Base-by-base conservation (phyloP, 2,113 vertebrate genomes). In the Bubalus kerabau region DNA sequence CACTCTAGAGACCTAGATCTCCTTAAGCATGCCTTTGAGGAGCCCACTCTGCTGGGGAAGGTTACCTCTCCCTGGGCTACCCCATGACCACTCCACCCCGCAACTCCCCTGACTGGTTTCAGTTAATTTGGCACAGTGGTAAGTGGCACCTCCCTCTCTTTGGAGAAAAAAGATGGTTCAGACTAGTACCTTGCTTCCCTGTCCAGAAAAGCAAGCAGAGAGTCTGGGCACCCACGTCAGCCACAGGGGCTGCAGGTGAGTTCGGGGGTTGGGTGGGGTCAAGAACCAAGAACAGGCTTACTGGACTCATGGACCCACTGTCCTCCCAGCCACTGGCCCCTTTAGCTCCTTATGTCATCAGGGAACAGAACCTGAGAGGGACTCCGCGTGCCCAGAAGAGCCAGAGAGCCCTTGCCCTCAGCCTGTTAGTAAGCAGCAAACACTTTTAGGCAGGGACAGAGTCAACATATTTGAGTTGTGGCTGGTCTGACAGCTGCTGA, bases 401-500 rank as follows among this genome's bases (percentile, higher is more conserved):
- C 0, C 1, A 6, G 14, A 2, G n/a, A 57, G 46, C 3, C 36
- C 91, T 89, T 43, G 12, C 78, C 28, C 32, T 4, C 1, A 7
- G 91, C 17, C 87, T 26, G 36, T 54, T 36, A 57, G 83, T 43
- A 36, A 26, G 48, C 87, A 78, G 0, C 92, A 84, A 76, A 2
- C 3, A 1, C 57, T 43, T 54, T 28, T 32, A 6, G 91, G 1
- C 28, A 14, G 28, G 26, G 30, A 21, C 19, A 54, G 80, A 95
- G 96, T 36, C 9, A 4, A 82, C 83, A 17, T 12, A 11, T 90
- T 56, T 97, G 87, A 86, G 96, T 56, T 90, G 91, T 48, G 94
- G 83, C 90, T 96, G 91, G 52, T 76, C n/a, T 95, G 86, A 96
- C 97, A 92, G 85, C 94, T 91, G 92, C 17, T 81, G 97, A 92